Base-by-base conservation (phyloP, 2,888 invertebrate genomes). In the Dasysyrphus albostriatus region DNA sequence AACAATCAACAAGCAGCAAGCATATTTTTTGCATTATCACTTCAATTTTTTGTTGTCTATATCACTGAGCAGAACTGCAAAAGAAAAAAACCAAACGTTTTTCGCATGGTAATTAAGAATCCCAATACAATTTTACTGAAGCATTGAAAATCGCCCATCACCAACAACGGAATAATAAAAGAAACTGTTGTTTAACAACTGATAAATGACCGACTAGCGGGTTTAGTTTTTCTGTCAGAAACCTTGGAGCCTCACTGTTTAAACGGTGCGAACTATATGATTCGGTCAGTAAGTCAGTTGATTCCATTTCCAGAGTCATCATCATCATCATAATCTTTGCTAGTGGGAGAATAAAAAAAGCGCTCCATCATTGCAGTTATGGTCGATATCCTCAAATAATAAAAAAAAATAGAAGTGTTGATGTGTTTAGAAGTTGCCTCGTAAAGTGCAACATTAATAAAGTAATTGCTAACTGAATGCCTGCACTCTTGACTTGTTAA, bases 201-300 rank as follows among this genome's bases (percentile, higher is more conserved):
- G 70, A 72, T 75, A 56, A 70, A 83, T 87, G 78, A 16, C 10
- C 58, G 19, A 54, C 49, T 87, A 87, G 79, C 87, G 87, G 87
- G 75, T 70, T 75, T 6, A 7, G 56, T 70, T 82, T 70, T 67
- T 81, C 1, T n/a, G 10, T 10, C 34, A 24, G 39, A 44, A 54
- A 44, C 12, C 76, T 42, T 42, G 29, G 29, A 54, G 54, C 29
- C 29, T 19, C 7, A 8, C 39, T 54, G 67, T 67, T 63, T 74
- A 67, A 83, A 65, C 72, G 58, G 14, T 83, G 75, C 78, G 87
- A 83, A 87, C 87, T 32, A 32, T 32, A 32, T 87, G 83, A 87
- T 87, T 87, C 83, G 87, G 83, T 83, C 87, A 83, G 87, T 87
- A 79, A 79, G 87, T 83, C 83, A 75, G 74, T 83, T 87, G 75